A percentile compares a stretch with the other conserved stretches of the same genome.
phyloP scores from a whole-genome alignment of 1,140 invertebrate species.

The Chelonus insularis region DNA sequence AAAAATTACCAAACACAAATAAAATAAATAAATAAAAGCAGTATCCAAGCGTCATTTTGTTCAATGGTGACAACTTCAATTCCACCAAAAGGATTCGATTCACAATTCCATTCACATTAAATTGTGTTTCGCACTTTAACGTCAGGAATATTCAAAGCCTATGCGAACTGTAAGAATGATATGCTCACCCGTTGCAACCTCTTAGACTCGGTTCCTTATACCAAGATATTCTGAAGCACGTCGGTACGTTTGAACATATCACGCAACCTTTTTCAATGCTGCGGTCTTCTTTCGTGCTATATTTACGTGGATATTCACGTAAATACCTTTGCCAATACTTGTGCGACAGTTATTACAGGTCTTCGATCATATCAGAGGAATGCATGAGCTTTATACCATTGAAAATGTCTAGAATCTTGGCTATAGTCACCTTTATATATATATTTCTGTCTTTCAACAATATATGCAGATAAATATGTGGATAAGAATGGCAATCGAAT shows the following conservation, averaged over 20 bases:
- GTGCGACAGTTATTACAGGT: constrained; percentile 23
- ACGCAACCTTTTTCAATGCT: constrained; percentile 1
- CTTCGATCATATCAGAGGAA: constrained; percentile 22
- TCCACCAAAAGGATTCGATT: constrained; percentile 23
- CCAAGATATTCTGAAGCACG: not conserved
- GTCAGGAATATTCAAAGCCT: not conserved
- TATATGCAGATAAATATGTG: too few relatives aligned
- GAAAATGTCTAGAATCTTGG: not conserved
- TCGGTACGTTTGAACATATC: not conserved
- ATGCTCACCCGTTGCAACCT: not conserved
- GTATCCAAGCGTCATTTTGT: not conserved
- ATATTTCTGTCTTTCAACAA: not conserved
- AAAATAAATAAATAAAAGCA: not conserved
- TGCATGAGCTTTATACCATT: not conserved
- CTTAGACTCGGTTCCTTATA: not conserved
- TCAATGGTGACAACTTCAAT: constrained; percentile 22
- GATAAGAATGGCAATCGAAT: too few relatives aligned
- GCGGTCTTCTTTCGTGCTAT: not conserved
- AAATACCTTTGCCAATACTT: constrained; percentile 17
- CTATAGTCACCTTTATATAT: not conserved
- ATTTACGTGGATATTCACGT: constrained; percentile 1
- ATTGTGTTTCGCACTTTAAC: constrained; percentile 15
- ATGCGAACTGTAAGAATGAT: not conserved
- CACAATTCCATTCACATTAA: constrained; percentile 2
- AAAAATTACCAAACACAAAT: too few relatives aligned